These are phyloP conservation scores for Drosophila ambigua DNA, from an alignment of 1,140 invertebrate genomes.

Conservation along the genomic window DNA sequence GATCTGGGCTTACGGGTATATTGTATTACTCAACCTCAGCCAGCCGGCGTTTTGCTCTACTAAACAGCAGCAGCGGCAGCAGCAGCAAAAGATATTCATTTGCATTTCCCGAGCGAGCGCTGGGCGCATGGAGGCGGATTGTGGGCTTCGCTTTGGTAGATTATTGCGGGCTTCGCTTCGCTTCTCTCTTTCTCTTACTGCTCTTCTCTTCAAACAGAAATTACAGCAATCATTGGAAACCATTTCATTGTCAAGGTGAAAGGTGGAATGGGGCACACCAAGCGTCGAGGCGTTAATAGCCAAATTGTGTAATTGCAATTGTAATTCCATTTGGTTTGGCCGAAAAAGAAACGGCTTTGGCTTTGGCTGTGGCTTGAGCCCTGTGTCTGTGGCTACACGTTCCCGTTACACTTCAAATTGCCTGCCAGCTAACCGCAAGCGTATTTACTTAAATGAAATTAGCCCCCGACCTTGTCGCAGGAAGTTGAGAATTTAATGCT, in stretches of 20 bases:
- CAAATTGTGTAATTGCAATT: slow-evolving; percentile 77
- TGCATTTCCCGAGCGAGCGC: slow-evolving; percentile 48
- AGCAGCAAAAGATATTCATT: slow-evolving; percentile 57
- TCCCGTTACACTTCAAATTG: slow-evolving; percentile 74
- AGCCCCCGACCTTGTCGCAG: slow-evolving; percentile 70
- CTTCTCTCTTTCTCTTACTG: not conserved
- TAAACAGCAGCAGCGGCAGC: slow-evolving; percentile 45
- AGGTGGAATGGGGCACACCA: slow-evolving; percentile 8
- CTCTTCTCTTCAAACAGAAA: slow-evolving; percentile 26
- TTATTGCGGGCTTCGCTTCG: too few relatives aligned
- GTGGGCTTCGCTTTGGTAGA: not conserved
- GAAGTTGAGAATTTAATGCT: slow-evolving; percentile 66
- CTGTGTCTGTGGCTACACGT: slow-evolving; percentile 27
- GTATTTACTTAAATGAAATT: slow-evolving; percentile 78
- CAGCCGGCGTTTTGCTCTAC: slow-evolving; percentile 68
- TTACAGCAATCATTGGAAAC: slow-evolving; percentile 70
- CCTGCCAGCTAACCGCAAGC: slow-evolving; percentile 55
- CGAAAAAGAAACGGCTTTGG: not conserved
- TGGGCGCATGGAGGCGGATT: not conserved
- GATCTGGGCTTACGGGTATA: slow-evolving; percentile 59
- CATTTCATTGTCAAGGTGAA: slow-evolving; percentile 79
- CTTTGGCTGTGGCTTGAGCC: not conserved
- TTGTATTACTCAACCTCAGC: slow-evolving; percentile 53
- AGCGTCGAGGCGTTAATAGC: slow-evolving; percentile 66
- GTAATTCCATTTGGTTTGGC: slow-evolving; percentile 23